Base-by-base conservation (phyloP, 2,888 invertebrate genomes). In the Campoplex nolae region DNA sequence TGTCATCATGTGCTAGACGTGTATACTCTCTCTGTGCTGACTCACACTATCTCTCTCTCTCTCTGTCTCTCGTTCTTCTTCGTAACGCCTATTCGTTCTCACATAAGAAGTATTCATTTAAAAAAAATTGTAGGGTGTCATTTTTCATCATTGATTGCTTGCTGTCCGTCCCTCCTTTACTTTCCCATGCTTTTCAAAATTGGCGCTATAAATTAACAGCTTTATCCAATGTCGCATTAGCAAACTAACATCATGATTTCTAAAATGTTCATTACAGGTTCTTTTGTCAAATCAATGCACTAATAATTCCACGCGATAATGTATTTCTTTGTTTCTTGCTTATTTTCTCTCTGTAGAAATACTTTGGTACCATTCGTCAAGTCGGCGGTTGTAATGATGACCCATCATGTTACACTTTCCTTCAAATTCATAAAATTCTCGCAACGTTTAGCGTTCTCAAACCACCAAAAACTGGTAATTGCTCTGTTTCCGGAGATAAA, bases 351-450 rank as follows among this genome's bases (percentile, higher is more conserved):
- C 45, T 77, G 67, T 54, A 86, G 87, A 80, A 78, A 32, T 89
- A 89, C 58, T 89, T 89, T 82, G 90, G 90, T 42, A 85, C 79
- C 11, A 83, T 89, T 32, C 85, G 88, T 58, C 88, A 88, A 83
- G 87, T 88, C 28, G 86, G 84, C 28, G 88, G 88, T 45, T 58
- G 70, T n/a, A 85, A 90, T 83, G 89, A 88, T 38, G 89, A 90
- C 62, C 89, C 89, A 6, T 83, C 88, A 16, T 74, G 71, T 65
- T 56, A 71, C 45, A 79, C 78, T 9, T 87, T 87, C 54, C 77
- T 87, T 16, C 82, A 84, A 73, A 87, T 87, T n/a, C 75, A 78
- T 68, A 79, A 87, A 78, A 87, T 87, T 48, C 78, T 85, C n/a
- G 76, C 82, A 16, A 74, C 67, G 56, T 87, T 42, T 65, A 79